Evolutionary conservation across 1,140 invertebrate genomes (phyloP).

Genomic region (Physella acuta): DNA sequence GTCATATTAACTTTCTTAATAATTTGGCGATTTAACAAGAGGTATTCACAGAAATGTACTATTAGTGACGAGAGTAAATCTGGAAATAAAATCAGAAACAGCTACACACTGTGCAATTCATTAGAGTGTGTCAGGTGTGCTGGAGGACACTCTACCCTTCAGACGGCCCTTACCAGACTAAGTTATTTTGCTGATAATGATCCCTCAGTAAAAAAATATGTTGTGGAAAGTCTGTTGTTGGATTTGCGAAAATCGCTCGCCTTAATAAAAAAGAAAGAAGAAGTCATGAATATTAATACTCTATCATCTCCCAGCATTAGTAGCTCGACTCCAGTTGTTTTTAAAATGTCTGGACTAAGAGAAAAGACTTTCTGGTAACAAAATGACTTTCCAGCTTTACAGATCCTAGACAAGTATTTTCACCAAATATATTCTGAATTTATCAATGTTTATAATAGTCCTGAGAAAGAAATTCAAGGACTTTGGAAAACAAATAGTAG

Average conservation of each 20-base stretch:
- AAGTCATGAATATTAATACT: background rate
- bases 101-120: background rate
- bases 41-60: no score
- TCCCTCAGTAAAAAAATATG: background rate
- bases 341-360: constrained; percentile 15
- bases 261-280: background rate
- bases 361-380: constrained; percentile 6
- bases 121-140: constrained; percentile 11
- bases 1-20: no score
- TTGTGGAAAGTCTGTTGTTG: background rate
- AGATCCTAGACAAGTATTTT: background rate
- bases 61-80: no score
- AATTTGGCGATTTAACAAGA: no score
- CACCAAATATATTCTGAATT: constrained; percentile 17
- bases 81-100: no score
- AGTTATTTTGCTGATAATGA: constrained; percentile 7
- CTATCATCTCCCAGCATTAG: background rate
- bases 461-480: background rate
- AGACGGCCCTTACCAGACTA: constrained; percentile 6
- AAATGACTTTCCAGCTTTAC: constrained; percentile 14
- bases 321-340: constrained; percentile 7
- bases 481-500: constrained; percentile 17
- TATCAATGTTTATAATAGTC: constrained; percentile 10
- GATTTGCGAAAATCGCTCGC: constrained; percentile 13
- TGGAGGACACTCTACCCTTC: background rate